Evolutionary conservation across 2,797 vertebrate genomes (phyloP), one percentile per base, ranked within the genome.

Genomic region (Streptopelia turtur): DNA sequence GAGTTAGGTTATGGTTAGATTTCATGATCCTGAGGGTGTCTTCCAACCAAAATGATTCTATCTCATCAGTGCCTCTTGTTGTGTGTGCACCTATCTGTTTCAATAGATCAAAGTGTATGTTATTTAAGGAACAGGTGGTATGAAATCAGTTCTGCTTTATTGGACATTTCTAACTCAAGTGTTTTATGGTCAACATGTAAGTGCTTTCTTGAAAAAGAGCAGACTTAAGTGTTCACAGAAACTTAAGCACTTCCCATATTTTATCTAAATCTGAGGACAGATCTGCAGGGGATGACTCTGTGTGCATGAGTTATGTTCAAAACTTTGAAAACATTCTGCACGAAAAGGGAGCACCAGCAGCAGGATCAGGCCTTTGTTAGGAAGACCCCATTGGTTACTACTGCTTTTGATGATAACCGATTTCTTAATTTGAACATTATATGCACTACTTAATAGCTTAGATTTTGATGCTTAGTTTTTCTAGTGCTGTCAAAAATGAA

Each of bases 401-500:
- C 6, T 57, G 37, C 57, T 94, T 78, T 70, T 55, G 28, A 71
- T 1, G 1, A 18, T 16, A 80, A 78, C 2, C 10, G 22, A 61
- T 94, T 87, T 68, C 27, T 88, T 41, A 23, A 52, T 71, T 61
- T 75, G 35, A 88, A 79, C 28, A 16, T 69, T 53, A 20, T 9
- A 49, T 43, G 11, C 11, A 27, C 30, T 65, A 47, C 45, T 69
- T 64, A 72, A 22, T 49, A 56, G 50, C 52, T 79, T 82, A 35
- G 28, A 25, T 57, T 81, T 81, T 52, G 31, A 69, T 87, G 43
- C 63, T 60, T 87, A 25, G 30, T 76, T 94, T 90, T 65, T 8
- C 66, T 37, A 63, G 13, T 30, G 31, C 43, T 92, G 28, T 93
- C 52, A 76, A 74, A 91, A 96, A 77, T 33, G n/a, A 68, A 91